These are phyloP conservation scores for Pachypsylla venusta DNA, from an alignment of 1,140 invertebrate genomes.

Conservation along the genomic window DNA sequence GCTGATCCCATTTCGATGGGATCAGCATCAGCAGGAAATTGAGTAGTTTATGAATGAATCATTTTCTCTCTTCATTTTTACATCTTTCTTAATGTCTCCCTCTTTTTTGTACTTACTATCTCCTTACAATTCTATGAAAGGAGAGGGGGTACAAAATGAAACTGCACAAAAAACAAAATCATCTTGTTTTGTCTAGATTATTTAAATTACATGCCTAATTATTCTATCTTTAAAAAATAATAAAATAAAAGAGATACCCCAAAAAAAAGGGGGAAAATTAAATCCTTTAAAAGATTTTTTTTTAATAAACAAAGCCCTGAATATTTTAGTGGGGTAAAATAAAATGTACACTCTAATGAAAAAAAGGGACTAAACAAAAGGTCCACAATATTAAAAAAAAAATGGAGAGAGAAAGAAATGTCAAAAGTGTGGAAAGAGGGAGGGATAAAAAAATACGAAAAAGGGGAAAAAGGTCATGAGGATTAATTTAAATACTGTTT, in stretches of 20 bases:
- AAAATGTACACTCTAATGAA: neutral
- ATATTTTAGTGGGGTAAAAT: neutral
- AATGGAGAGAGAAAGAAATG: neutral
- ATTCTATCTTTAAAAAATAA: neutral
- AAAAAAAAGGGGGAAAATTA: neutral
- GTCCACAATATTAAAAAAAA: neutral
- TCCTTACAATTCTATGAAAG: too few relatives aligned
- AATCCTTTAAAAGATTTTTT: neutral
- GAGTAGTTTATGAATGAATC: too few relatives aligned
- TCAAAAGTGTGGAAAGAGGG: too few relatives aligned
- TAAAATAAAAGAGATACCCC: neutral
- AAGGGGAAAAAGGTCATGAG: conserved; percentile 8
- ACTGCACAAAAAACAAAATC: too few relatives aligned
- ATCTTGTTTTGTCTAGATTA: too few relatives aligned
- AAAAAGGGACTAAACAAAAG: neutral
- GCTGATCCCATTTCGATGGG: too few relatives aligned
- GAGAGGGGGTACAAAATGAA: too few relatives aligned
- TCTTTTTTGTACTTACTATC: too few relatives aligned
- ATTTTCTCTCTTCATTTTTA: too few relatives aligned
- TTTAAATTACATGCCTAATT: conserved; percentile 9
- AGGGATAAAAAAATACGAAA: neutral
- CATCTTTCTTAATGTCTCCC: too few relatives aligned
- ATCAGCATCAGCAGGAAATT: too few relatives aligned
- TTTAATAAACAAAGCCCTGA: neutral
- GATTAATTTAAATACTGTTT: conserved; percentile 9